A percentile compares a stretch with the other conserved stretches of the same genome.
Conservation (phyloP, 2,113 vertebrate species). For the Scomber japonicus region DNA sequence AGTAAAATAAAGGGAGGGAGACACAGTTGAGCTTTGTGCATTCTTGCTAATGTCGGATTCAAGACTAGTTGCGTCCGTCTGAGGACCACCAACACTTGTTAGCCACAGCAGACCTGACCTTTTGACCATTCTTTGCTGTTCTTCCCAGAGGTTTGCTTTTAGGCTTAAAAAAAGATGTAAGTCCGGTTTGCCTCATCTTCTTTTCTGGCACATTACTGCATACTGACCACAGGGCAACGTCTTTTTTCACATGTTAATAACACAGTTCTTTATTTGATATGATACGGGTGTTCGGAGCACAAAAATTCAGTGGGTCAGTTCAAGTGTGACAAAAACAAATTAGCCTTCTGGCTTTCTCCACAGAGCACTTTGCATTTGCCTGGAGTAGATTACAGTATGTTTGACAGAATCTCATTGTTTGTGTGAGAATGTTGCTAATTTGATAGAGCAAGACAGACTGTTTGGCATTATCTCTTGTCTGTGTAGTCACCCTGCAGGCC, state of each 20-base stretch:
- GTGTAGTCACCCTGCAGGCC: constrained; percentile 1
- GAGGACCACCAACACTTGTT: background rate
- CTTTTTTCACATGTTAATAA: constrained; percentile 5
- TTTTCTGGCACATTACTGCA: constrained; percentile 1
- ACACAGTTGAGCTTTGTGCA: background rate
- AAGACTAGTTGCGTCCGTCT: background rate
- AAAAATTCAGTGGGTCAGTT: constrained; percentile 24
- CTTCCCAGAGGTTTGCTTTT: background rate
- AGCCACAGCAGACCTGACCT: constrained; percentile 3
- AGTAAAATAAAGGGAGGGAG: background rate
- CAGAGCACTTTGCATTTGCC: constrained; percentile 25
- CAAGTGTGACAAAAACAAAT: constrained; percentile 51
- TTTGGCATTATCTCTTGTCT: constrained; percentile 16
- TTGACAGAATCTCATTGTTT: constrained; percentile 21
- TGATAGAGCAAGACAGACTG: constrained; percentile 3
- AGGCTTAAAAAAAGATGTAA: constrained; percentile 4
- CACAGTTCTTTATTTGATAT: constrained; percentile 25
- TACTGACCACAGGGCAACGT: background rate
- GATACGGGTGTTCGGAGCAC: constrained; percentile 20
- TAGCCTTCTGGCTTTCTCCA: constrained; percentile 5
- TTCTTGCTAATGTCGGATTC: background rate
- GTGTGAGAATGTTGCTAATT: constrained; percentile 30
- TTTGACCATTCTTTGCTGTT: constrained; percentile 1
- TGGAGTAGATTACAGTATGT: constrained; percentile 25
- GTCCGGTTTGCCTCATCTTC: background rate